Evolutionary conservation across 2,113 vertebrate species (phyloP), one percentile per base, ranked within the genome.

Genomic region (Thryonomys swinderianus): DNA sequence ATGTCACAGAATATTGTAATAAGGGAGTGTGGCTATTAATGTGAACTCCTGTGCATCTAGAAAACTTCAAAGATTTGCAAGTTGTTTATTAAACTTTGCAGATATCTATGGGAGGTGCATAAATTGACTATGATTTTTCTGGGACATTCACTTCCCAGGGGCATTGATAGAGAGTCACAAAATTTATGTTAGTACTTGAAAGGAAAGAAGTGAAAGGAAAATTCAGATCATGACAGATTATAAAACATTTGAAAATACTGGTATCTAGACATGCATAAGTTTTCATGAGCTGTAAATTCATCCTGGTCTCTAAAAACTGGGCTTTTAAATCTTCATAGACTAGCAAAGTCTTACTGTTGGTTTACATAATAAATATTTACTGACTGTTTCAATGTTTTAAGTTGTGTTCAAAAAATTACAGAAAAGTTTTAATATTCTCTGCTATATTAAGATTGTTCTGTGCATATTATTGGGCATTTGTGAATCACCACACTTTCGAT

Each of bases 11-110:
- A 85, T 80, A 83, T 91, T 73, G 91, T 85, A 84, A 69, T 84
- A 79, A 11, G 13, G 25, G 32, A 88, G 42, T 81, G 40, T 74
- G 67, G 37, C 32, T 95, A 85, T 88, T 6, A 85, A 30, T 93
- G 82, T 85, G 73, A 51, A 88, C 8, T 25, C 32, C 76, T 88
- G 27, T 57, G 51, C 25, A 88, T 88, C 79, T 55, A 27, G 85
- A 67, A 81, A 93, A 37, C 32, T 95, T 81, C 53, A 86, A 86
- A 94, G 18, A 96, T 71, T 90, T 90, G 20, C 85, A 91, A 91
- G 16, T 13, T 94, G 34, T 78, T 89, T 69, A 74, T 59, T 34
- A 48, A 85, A 51, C 42, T 85, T 61, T 23, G 88, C 37, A 45
- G 32, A 9, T 42, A 27, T 69, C 45, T 57, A 20, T 85, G 53